Evolutionary conservation across 2,113 vertebrate genomes (phyloP).

Genomic region (Istiophorus platypterus): DNA sequence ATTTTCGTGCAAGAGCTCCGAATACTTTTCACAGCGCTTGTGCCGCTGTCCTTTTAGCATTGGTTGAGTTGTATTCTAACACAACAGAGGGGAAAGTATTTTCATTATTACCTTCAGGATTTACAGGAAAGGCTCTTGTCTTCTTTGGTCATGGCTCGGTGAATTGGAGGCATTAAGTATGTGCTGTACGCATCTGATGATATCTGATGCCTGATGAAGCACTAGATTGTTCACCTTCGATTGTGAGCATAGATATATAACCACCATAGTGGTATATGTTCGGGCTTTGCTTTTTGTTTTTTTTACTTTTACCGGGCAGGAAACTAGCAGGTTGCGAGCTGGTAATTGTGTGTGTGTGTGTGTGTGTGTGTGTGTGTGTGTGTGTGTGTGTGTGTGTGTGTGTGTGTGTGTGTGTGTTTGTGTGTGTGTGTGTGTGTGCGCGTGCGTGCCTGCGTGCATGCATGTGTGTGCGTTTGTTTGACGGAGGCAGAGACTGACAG

Average conservation of each 20-base stretch:
- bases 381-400: too few species aligned
- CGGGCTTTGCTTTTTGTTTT: conserved; percentile 9
- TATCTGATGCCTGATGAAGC: conserved; percentile 39
- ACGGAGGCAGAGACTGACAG: conserved; percentile 20
- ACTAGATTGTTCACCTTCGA: conserved; percentile 25
- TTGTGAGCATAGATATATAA: background rate
- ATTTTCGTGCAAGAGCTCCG: background rate
- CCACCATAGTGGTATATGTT: background rate
- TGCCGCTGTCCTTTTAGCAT: background rate
- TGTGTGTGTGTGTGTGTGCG: too few species aligned
- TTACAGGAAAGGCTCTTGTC: conserved; percentile 17
- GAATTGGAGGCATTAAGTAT: conserved; percentile 38
- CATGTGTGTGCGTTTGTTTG: too few species aligned
- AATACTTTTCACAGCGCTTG: background rate
- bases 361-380: too few species aligned
- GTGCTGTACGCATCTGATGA: conserved; percentile 19
- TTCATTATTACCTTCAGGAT: conserved; percentile 1
- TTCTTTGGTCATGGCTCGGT: conserved; percentile 30
- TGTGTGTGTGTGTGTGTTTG: too few species aligned
- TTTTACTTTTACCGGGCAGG: conserved; percentile 19
- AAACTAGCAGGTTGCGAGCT: conserved; percentile 23
- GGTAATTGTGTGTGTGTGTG: conserved; percentile 25
- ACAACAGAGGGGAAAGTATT: background rate
- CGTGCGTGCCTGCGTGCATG: too few species aligned
- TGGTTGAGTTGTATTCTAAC: conserved; percentile 3